Base-by-base conservation (phyloP, 2,888 invertebrate genomes). In the Hecatera dysodea region DNA sequence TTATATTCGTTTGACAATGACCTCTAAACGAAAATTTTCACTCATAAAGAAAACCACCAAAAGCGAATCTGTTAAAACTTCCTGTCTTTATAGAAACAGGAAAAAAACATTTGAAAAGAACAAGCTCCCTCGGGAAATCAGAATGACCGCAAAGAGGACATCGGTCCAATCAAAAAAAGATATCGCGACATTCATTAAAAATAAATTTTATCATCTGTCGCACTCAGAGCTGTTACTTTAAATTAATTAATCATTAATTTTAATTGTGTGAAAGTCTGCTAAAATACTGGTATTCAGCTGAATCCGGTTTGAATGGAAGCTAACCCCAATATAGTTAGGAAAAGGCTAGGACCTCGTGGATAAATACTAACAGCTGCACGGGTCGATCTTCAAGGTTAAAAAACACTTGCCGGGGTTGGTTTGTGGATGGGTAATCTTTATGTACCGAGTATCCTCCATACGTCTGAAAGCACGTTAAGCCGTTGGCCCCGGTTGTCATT, bases 101-200 rank as follows among this genome's bases (percentile, higher is more conserved):
- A 61, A 73, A 57, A 75, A 56, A 39, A 67, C n/a, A 61, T 48
- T 46, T 27, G n/a, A 61, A 46, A 62, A 57, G 24, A 42, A 59
- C n/a, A 67, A 24, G 19, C 11, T 36, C 75, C 22, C 50, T 0
- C 3, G 80, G 68, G 78, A 78, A 78, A 78, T 79, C 53, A 79
- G 24, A 50, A n/a, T 74, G 68, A 68, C 80, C 75, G 22, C 68
- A 27, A 65, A 57, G 36, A 17, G 64, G 80, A 68, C 65, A 74
- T 55, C 12, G 52, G 33, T 75, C 39, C 19, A 79, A 56, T 67
- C 50, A 42, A 48, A 65, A 71, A 57, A 67, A 64, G 39, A 64
- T 24, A 42, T 39, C 42, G 19, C 44, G 24, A 48, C 36, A 62
- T 29, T 65, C 44, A 74, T 74, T 68, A 65, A 48, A 79, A 52